Base-by-base conservation (phyloP, 1,140 invertebrate genomes). In the Mylabris phalerata region DNA sequence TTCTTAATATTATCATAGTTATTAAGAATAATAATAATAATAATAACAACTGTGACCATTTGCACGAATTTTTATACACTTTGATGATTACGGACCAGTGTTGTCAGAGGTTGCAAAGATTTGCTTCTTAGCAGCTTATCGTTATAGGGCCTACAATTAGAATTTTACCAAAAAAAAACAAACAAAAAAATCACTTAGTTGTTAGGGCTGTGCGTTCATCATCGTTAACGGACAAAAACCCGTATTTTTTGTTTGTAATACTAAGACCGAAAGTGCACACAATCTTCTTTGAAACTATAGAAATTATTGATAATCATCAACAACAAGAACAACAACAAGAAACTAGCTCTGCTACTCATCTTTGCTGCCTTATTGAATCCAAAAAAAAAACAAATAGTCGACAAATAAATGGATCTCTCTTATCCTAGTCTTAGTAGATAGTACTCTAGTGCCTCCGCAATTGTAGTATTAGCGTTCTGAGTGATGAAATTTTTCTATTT, bases 401-500 rank as follows among this genome's bases (percentile, higher is more conserved):
- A 70, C 68, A 70, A 67, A 67, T 68, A 70, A 70, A 50, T 59
- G 27, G 38, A 67, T 56, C 50, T 65, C 64, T 69, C 67, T 69
- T 48, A 66, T 66, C 64, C 59, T 62, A 66, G 62, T 66, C 48
- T 64, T 57, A 59, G 62, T 57, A 60, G 59, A 68, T 64, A 63
- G 68, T 66, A 66, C 63, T 67, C 67, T 71, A 71, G 69, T 71
- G 69, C 69, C 69, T 71, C 69, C 59, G 68, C 67, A 67, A 62
- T 60, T 55, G 62, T 67, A 67, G 66, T 66, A 67, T 71, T 68
- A 70, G 68, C 67, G 64, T 50, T 47, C 52, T 50, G 57, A 57
- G 60, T 41, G 42, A 54, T 55, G 45, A 11, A 42, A 47, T 46
- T 54, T 19, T 54, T 32, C 51, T 44, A 44, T 32, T 32, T 32